phyloP scores from a whole-genome alignment of 2,113 vertebrate genomes.

The Bufo gargarizans region DNA sequence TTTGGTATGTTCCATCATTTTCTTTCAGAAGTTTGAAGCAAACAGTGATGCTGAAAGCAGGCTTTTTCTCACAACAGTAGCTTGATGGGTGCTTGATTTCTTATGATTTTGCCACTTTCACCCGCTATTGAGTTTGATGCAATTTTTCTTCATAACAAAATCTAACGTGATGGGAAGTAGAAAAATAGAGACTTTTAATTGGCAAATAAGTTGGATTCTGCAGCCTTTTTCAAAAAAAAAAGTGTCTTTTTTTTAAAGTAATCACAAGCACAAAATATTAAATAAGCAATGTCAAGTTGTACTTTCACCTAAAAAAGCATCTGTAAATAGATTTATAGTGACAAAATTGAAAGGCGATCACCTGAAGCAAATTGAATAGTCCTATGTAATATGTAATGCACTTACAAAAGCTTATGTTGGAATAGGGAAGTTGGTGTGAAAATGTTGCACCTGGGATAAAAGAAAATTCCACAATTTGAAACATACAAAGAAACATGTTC shows the following conservation, averaged over 20 bases:
- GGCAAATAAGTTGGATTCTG: slow-evolving; percentile 30
- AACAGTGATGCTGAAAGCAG: slow-evolving; percentile 43
- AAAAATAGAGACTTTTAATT: slow-evolving; percentile 43
- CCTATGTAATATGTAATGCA: neutral
- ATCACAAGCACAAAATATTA: neutral
- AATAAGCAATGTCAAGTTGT: slow-evolving; percentile 4
- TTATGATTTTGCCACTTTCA: slow-evolving; percentile 64
- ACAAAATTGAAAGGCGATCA: neutral
- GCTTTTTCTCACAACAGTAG: slow-evolving; percentile 44
- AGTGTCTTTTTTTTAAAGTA: neutral
- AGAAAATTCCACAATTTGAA: too few relatives aligned
- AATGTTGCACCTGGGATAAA: too few relatives aligned
- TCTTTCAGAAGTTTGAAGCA: slow-evolving; percentile 39
- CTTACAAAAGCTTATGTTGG: neutral
- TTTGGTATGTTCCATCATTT: slow-evolving; percentile 36
- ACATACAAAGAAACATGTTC: too few relatives aligned
- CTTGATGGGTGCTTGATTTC: slow-evolving; percentile 46
- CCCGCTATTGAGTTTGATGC: slow-evolving; percentile 55
- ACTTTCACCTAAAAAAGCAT: slow-evolving; percentile 4
- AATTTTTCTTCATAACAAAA: slow-evolving; percentile 50
- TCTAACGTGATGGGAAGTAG: slow-evolving; percentile 37
- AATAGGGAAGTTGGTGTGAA: neutral
- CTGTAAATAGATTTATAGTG: slow-evolving; percentile 1
- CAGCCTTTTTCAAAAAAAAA: neutral
- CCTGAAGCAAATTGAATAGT: neutral